Base-by-base conservation (phyloP, 2,113 vertebrate species). In the Triplophysa rosa region DNA sequence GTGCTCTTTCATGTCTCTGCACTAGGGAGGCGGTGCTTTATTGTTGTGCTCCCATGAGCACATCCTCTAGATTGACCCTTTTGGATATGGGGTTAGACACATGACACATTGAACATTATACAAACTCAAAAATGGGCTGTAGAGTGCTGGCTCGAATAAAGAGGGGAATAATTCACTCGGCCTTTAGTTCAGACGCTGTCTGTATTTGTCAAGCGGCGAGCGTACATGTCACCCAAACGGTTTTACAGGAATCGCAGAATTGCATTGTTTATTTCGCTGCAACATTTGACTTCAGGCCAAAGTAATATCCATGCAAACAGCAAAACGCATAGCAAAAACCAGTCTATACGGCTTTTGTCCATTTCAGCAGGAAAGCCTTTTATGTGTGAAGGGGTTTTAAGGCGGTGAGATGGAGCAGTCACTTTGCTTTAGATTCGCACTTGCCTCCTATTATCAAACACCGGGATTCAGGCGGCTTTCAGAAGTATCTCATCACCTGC, bases 301-400 rank as follows among this genome's bases (percentile, higher is more conserved):
- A 68, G 45, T n/a, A 67, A 67, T 33, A 73, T 42, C 52, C n/a
- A 9, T 59, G 29, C 33, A 72, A 72, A 21, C 29, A 3, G 19
- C 45, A 45, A 29, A 56, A 10, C 42, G 49, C 81, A 69, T 24
- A 47, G 49, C 72, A 58, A 49, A 70, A 56, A 21, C 62, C 19
- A 29, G 52, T 62, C 59, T 17, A 24, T 29, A 19, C 54, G 9
- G 65, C 65, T 45, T 69, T 76, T 83, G 65, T 80, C 66, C 47
- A 12, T 59, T 45, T 37, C 10, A 49, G 21, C 52, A 80, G 21
- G 10, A 69, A 67, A 24, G 67, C 71, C 71, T 80, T 78, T 63
- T 74, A 81, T 64, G 82, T 81, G 80, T 80, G 68, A 58, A 71
- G 73, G 67, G 56, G 58, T 78, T 80, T 74, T 33, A 8, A 49